phyloP scores from a whole-genome alignment of 2,888 invertebrate genomes.

The Synanthedon formicaeformis region DNA sequence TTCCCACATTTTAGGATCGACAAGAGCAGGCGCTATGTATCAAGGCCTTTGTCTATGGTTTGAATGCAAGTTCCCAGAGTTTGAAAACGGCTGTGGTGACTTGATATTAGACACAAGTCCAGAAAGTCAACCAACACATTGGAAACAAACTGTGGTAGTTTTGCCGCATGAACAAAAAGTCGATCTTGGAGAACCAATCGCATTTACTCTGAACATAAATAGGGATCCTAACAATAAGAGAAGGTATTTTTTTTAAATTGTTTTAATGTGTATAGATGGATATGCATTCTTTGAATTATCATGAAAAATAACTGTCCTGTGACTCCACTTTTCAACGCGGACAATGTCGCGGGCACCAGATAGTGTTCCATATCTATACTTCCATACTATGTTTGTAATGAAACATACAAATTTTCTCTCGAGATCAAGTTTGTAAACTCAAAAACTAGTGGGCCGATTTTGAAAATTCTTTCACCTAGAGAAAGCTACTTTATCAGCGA shows the following conservation, averaged over 20 bases:
- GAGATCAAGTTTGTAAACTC: too few species aligned
- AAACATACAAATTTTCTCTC: too few species aligned
- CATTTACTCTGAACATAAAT: constrained; percentile 75
- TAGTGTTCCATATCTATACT: too few species aligned
- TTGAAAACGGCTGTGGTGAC: constrained; percentile 51
- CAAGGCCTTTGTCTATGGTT: constrained; percentile 88
- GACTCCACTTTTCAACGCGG: too few species aligned
- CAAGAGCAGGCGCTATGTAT: constrained; percentile 68
- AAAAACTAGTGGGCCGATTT: too few species aligned
- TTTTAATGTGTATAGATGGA: not conserved
- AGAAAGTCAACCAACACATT: constrained; percentile 80
- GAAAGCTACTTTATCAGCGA: too few species aligned
- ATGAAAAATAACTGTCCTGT: too few species aligned
- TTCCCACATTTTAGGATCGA: constrained; percentile 43
- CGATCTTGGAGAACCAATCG: constrained; percentile 74
- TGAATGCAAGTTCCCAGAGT: constrained; percentile 77
- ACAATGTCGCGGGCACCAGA: too few species aligned
- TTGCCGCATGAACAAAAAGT: constrained; percentile 75
- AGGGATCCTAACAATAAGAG: constrained; percentile 59
- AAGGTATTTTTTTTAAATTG: constrained; percentile 27
- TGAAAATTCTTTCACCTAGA: too few species aligned
- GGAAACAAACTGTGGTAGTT: constrained; percentile 93
- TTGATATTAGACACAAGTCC: constrained; percentile 84
- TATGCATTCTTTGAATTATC: too few species aligned
- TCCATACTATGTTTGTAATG: too few species aligned